Base-by-base conservation (phyloP, 1,140 invertebrate species). In the Bombyx mandarina region DNA sequence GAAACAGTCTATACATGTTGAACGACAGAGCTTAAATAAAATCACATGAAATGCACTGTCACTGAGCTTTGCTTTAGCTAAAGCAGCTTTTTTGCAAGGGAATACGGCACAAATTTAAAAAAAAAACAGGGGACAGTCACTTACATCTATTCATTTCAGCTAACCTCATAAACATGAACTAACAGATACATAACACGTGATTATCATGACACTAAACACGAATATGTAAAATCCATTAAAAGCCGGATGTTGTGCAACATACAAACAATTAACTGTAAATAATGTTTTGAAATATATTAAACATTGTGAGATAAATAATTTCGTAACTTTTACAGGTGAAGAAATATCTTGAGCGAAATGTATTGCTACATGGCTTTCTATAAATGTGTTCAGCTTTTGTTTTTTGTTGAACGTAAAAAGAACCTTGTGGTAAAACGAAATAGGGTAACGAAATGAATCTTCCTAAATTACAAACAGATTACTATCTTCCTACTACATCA, bases 361-460 rank as follows among this genome's bases (percentile, higher is more conserved):
- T 67, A 64, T 71, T 73, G 67, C 45, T 45, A 54, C 48, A 52
- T 52, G 78, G 80, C 77, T 79, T 68, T 73, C 62, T 75, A 65
- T 79, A 35, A 35, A 58, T 81, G 74, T 82, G 71, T 63, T 54
- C 84, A 83, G 79, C 79, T 81, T 82, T 83, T 83, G 73, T 84
- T 77, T 69, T 73, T 65, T 70, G 57, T 61, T 62, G 44, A 56
- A 51, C 66, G 66, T 69, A 70, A 71, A 78, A 76, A 76, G 75
- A 85, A 78, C 72, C 77, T 72, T 18, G 12, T 18, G 12, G 12
- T 18, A 18, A 18, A 18, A 18, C 12, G 12, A 18, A 18, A 18
- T 18, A 77, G 22, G 12, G n/a, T 49, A 18, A 35, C 2, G 2
- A 35, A 35, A 35, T 5, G 26, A 35, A 35, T 1, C 26, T 35